Evolutionary conservation across 30 jellyfish, hydroid and myxozoan genomes (phyloP).

Genomic region (Turritopsis rubra): DNA sequence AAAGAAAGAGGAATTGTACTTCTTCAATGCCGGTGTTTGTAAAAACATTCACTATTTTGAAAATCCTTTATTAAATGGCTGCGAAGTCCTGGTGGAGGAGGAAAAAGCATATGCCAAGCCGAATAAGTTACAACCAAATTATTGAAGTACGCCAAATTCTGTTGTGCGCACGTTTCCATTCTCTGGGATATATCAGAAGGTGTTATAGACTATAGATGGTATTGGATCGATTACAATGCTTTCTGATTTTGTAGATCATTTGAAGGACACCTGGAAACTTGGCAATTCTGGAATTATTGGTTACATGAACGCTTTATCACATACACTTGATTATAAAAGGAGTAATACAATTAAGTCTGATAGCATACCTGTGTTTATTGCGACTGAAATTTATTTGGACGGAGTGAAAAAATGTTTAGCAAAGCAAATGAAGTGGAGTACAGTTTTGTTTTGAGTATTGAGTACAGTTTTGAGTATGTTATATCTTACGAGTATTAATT

Average conservation of each 20-base stretch:
- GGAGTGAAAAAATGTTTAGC: too few species aligned
- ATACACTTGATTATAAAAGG: conserved; percentile 22
- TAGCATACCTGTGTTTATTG: conserved; percentile 2
- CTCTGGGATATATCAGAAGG: conserved; percentile 1
- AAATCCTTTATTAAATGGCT: not conserved
- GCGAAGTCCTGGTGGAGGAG: conserved; percentile 6
- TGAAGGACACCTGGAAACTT: conserved; percentile 21
- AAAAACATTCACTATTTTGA: not conserved
- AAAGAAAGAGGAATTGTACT: not conserved
- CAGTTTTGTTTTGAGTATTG: conserved; percentile 5
- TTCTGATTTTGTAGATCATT: conserved; percentile 24
- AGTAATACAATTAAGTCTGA: conserved; percentile 1
- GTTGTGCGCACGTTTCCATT: conserved; percentile 22
- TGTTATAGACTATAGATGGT: conserved; percentile 27
- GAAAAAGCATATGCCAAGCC: not conserved
- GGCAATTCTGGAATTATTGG: conserved; percentile 38
- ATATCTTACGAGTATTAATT: not conserved
- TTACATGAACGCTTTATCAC: conserved; percentile 26
- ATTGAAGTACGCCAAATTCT: conserved; percentile 15
- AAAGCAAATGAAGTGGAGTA: conserved; percentile 17
- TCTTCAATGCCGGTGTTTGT: conserved; percentile 9
- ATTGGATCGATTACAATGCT: conserved; percentile 26
- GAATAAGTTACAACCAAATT: not conserved
- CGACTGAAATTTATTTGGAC: conserved; percentile 23
- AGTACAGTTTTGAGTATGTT: too few species aligned